A percentile compares a stretch with the other conserved stretches of the same genome.
These are phyloP conservation scores for Polypterus senegalus DNA, from an alignment of 2,113 vertebrate genomes.

Conservation along the genomic window DNA sequence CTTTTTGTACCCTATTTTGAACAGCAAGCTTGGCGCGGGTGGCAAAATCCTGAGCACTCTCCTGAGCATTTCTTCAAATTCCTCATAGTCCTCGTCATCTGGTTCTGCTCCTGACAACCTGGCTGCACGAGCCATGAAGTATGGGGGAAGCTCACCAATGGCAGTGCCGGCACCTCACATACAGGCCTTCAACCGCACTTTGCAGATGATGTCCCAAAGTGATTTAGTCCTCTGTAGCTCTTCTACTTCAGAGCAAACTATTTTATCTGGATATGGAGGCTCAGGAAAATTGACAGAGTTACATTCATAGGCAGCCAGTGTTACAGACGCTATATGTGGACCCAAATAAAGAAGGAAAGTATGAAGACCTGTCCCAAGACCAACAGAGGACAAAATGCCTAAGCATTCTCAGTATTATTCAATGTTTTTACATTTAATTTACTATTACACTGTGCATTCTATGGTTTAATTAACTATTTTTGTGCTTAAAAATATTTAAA, in stretches of 20 bases:
- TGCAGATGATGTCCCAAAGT: slow-evolving; percentile 90
- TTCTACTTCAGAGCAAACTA: slow-evolving; percentile 73
- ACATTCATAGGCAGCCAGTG: slow-evolving; percentile 93
- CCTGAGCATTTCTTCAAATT: slow-evolving; percentile 90
- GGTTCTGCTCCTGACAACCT: slow-evolving; percentile 85
- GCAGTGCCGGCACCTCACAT: slow-evolving; percentile 98
- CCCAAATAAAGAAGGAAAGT: slow-evolving; percentile 84
- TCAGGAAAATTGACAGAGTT: slow-evolving; percentile 91
- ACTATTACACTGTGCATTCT: too few relatives aligned
- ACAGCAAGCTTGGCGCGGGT: slow-evolving; percentile 83
- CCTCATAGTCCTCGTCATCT: slow-evolving; percentile 77
- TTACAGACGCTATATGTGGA: slow-evolving; percentile 96
- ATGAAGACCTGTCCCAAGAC: slow-evolving; percentile 73
- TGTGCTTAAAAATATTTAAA: too few relatives aligned
- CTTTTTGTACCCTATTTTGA: slow-evolving; percentile 91
- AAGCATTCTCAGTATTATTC: slow-evolving; percentile 78
- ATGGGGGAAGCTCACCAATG: slow-evolving; percentile 91
- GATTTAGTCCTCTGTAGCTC: slow-evolving; percentile 55
- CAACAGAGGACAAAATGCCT: slow-evolving; percentile 74
- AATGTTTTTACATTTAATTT: too few relatives aligned
- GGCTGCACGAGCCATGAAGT: slow-evolving; percentile 95
- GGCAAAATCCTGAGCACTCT: slow-evolving; percentile 76
- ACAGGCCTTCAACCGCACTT: slow-evolving; percentile 95
- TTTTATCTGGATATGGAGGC: slow-evolving; percentile 91
- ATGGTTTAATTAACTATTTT: too few relatives aligned